These are phyloP conservation scores for Halcyon senegalensis DNA, from an alignment of 2,113 vertebrate species.

Conservation along the genomic window DNA sequence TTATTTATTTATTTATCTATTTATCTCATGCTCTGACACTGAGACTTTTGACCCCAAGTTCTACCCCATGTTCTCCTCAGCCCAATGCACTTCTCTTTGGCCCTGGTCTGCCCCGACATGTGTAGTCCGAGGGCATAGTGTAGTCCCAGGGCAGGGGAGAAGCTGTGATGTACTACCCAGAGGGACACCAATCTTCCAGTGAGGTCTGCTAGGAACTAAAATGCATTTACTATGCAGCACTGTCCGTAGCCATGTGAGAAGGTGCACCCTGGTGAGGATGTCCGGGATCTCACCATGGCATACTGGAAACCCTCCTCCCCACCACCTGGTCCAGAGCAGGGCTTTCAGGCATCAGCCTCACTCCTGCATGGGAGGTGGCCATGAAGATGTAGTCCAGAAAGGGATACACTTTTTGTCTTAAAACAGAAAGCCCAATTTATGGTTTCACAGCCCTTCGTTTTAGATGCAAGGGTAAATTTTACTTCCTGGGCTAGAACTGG, in stretches of 20 bases:
- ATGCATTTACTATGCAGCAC: neutral
- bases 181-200: rapidly evolving
- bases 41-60: neutral
- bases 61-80: neutral
- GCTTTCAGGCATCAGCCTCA: neutral
- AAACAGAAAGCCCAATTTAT: neutral
- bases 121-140: neutral
- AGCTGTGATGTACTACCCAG: neutral
- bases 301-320: neutral
- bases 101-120: neutral
- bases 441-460: neutral
- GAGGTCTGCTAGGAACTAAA: neutral
- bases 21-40: neutral
- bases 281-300: neutral
- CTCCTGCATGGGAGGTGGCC: neutral
- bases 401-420: neutral
- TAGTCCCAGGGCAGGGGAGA: neutral
- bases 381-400: neutral
- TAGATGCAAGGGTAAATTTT: neutral
- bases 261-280: no score
- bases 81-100: neutral
- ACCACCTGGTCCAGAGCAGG: neutral
- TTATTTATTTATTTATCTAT: neutral
- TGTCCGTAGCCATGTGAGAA: neutral
- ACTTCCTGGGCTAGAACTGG: neutral